Evolutionary conservation across 2,888 invertebrate genomes (phyloP), one percentile per base, ranked within the genome.

Genomic region (Ormyrus rosae): DNA sequence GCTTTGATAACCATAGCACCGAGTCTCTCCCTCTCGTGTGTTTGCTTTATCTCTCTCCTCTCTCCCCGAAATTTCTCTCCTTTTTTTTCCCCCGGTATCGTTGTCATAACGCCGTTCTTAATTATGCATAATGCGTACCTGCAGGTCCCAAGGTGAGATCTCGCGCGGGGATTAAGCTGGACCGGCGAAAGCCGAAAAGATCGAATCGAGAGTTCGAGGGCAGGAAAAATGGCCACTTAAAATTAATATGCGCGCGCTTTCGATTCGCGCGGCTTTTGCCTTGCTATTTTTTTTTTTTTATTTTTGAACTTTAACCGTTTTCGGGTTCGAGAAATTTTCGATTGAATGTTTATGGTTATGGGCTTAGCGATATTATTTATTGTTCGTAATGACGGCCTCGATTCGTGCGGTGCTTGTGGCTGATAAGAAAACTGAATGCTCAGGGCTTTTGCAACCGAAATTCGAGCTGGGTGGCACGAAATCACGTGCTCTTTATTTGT

Each of bases 311-410:
- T 13, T 19, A 10, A 48, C 58, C 58, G 64, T 51, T 70, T 55
- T 63, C 34, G 56, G 56, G 34, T 58, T 19, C 45, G 61, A 56
- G n/a, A 78, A 81, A 79, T 76, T 79, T 73, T 56, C 77, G 74
- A 82, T 82, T 82, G 82, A 82, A 82, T 82, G 80, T 82, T 82
- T 82, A 82, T 78, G 82, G 82, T 82, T 80, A 82, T 82, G 80
- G 60, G 50, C 51, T 11, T 56, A 68, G 60, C 56, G 80, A 74
- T 76, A 78, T 82, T 82, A 82, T 82, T 82, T 82, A 82, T 82
- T 80, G 69, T 82, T 78, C 80, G 63, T 63, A 67, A 72, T 63
- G 77, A 65, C 78, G 81, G 55, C 71, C 77, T 60, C 72, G 81
- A 82, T 81, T 80, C 77, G 76, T 79, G 80, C 68, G 76, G 64